Base-by-base conservation (phyloP, 2,797 vertebrate species). In the Brachyalestes nurse region DNA sequence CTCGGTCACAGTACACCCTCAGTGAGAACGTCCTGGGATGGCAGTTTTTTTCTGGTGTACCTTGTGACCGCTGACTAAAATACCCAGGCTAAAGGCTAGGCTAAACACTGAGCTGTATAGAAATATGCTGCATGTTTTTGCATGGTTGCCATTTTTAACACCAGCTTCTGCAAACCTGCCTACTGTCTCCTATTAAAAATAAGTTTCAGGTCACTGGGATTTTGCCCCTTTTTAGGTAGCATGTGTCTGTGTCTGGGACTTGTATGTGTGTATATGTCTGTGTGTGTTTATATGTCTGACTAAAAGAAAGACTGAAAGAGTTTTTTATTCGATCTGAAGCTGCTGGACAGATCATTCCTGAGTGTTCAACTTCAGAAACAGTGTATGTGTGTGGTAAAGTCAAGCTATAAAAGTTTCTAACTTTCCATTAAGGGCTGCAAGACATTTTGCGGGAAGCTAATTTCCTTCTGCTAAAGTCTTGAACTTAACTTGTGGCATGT, bases 261-360 rank as follows among this genome's bases (percentile, higher is more conserved):
- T 13, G 3, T 58, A 42, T 25, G 21, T 83, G 19, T 64, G 62
- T 45, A 12, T 45, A 2, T 34, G 34, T 34, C 2, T 34, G 34
- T n/a, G n/a, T 25, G 21, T 83, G 19, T 64, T 55, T 45, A 12
- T 45, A 2, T 34, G 34, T 34, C 2, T 34, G 34, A n/a, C n/a
- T n/a, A n/a, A n/a, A n/a, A n/a, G n/a, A n/a, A n/a, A 21, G 17
- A 60, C 14, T 42, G 40, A 28, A 64, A 14, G 28, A 21, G 28
- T 25, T 61, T 40, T 21, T 66, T 21, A 42, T 7, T 13, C 1
- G 38, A 13, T 66, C 57, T 64, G 71, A 77, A 77, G 28, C 17
- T 75, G 10, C 74, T 84, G 79, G 55, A 55, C 40, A 81, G 74
- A 84, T 84, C 78, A n/a, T 28, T 57, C 16, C 21, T 25, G 47